phyloP scores from a whole-genome alignment of 2,888 invertebrate species.

The Nectonema munidae region DNA sequence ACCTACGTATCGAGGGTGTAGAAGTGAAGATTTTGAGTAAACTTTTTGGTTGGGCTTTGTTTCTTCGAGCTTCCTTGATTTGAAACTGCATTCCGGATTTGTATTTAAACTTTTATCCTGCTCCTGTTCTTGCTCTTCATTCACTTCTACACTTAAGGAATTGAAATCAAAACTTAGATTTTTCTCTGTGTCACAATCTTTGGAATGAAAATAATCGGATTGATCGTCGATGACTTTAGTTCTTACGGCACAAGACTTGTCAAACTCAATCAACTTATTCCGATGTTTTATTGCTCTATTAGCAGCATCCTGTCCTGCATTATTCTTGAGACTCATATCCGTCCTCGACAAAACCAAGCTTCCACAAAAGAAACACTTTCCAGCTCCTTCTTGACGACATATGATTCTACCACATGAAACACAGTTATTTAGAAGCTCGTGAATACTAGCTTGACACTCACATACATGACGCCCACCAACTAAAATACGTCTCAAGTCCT shows the following conservation, averaged over 20 bases:
- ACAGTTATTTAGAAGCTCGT: conserved; percentile 65
- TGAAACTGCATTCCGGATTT: too few relatives aligned
- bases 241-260: conserved; percentile 39
- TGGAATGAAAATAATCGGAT: conserved; percentile 66
- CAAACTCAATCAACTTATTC: conserved; percentile 47
- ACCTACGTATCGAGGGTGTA: too few relatives aligned
- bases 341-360: conserved; percentile 32
- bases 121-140: conserved; percentile 31
- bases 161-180: too few relatives aligned
- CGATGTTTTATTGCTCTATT: conserved; percentile 39
- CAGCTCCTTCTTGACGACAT: conserved; percentile 75
- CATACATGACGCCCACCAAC: conserved; percentile 42
- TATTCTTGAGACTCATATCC: conserved; percentile 30
- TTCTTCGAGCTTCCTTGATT: too few relatives aligned
- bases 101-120: too few relatives aligned
- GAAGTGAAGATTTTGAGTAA: too few relatives aligned
- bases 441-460: conserved; percentile 62
- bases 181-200: too few relatives aligned
- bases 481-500: conserved; percentile 2
- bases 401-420: conserved; percentile 64
- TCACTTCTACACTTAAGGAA: too few relatives aligned
- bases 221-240: conserved; percentile 59
- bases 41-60: too few relatives aligned
- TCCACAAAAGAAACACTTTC: conserved; percentile 70
- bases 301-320: conserved; percentile 36